A percentile compares a stretch with the other conserved stretches of the same genome.
Conservation (phyloP, 2,797 vertebrate species). For the Cyprinodon diabolis region DNA sequence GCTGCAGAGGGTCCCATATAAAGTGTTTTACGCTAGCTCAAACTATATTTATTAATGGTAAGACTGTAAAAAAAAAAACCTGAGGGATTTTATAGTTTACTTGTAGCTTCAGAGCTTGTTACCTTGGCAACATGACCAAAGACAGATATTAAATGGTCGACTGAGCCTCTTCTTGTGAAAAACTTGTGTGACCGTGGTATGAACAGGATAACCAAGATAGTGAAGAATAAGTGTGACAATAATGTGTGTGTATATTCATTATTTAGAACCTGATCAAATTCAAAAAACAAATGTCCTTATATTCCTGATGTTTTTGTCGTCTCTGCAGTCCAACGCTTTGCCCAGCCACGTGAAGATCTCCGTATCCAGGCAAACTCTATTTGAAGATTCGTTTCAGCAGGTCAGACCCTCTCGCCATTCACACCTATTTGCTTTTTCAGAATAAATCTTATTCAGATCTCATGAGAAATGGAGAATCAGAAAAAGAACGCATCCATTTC, state of each 20-base stretch:
- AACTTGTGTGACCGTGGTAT: too few relatives aligned
- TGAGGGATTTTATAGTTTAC: too few relatives aligned
- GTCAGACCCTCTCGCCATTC: constrained; percentile 66
- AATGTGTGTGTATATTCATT: not conserved
- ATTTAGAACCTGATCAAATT: not conserved
- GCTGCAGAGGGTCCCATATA: too few relatives aligned
- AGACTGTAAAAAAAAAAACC: too few relatives aligned
- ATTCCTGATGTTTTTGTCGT: not conserved
- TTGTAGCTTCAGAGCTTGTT: too few relatives aligned
- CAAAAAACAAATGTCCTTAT: not conserved
- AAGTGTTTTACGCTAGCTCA: too few relatives aligned
- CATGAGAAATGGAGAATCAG: too few relatives aligned
- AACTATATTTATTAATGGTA: too few relatives aligned
- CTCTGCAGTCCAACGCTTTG: constrained; percentile 89
- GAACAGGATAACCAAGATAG: not conserved
- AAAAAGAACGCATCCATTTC: too few relatives aligned
- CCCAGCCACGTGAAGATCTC: constrained; percentile 98
- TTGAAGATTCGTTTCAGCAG: constrained; percentile 98
- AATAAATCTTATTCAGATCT: not conserved
- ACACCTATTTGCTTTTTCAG: not conserved
- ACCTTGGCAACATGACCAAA: too few relatives aligned
- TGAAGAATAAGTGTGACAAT: not conserved
- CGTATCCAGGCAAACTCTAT: constrained; percentile 94
- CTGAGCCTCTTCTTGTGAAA: too few relatives aligned
- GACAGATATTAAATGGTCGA: too few relatives aligned